These are phyloP conservation scores for Simalia tracyae DNA, from an alignment of 2,797 vertebrate genomes.

Conservation along the genomic window DNA sequence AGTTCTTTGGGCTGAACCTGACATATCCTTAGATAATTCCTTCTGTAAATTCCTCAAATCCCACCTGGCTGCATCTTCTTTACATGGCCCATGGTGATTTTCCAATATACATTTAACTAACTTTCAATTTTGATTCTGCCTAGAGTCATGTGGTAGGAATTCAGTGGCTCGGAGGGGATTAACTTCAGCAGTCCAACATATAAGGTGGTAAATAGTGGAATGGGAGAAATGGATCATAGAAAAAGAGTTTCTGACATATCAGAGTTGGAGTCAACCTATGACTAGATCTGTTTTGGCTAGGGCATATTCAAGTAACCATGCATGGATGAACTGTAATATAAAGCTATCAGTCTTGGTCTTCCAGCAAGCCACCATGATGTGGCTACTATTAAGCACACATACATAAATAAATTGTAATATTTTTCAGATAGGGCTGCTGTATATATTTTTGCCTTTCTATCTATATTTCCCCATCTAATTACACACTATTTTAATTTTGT, in stretches of 20 bases:
- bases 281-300: background rate
- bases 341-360: background rate
- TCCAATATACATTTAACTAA: background rate
- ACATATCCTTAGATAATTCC: background rate
- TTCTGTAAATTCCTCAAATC: slow-evolving; percentile 16
- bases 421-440: too few species aligned
- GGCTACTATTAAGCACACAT: background rate
- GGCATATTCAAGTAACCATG: background rate
- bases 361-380: background rate
- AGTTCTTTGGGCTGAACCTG: too few species aligned
- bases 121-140: background rate
- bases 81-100: background rate
- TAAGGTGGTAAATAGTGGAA: background rate
- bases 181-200: background rate
- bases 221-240: background rate
- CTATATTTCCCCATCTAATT: too few species aligned
- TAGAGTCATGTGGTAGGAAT: background rate
- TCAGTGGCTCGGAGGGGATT: too few species aligned
- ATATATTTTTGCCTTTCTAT: too few species aligned
- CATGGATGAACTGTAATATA: background rate
- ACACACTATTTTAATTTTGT: too few species aligned
- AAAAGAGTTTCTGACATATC: background rate
- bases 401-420: background rate
- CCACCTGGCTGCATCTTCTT: background rate
- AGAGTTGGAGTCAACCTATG: too few species aligned